These are phyloP conservation scores for Amphiprion clarkii DNA, from an alignment of 2,797 vertebrate genomes.

Conservation along the genomic window DNA sequence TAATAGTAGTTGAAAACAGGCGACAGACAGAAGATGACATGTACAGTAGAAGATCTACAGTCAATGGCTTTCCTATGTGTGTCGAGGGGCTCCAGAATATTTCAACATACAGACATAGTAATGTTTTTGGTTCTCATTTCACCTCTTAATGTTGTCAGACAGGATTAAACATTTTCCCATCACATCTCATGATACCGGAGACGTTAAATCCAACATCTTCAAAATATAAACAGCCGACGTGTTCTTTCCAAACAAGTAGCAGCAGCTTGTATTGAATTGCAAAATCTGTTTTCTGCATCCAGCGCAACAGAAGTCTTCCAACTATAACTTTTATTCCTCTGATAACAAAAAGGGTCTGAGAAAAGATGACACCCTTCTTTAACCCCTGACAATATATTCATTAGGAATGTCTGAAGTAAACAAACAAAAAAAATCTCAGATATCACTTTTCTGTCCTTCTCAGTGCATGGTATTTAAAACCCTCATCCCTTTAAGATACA, in stretches of 20 bases:
- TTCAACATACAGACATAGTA: slow-evolving; percentile 71
- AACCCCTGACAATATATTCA: slow-evolving; percentile 54
- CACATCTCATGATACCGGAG: slow-evolving; percentile 35
- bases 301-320: slow-evolving; percentile 73
- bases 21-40: slow-evolving; percentile 81
- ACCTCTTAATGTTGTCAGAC: slow-evolving; percentile 34
- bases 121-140: slow-evolving; percentile 74
- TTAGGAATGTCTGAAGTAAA: slow-evolving; percentile 86
- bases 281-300: slow-evolving; percentile 79
- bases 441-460: slow-evolving; percentile 76
- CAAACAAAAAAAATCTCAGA: slow-evolving; percentile 62
- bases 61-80: slow-evolving; percentile 86
- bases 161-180: slow-evolving; percentile 33
- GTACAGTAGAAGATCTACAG: slow-evolving; percentile 85
- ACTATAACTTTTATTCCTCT: slow-evolving; percentile 52
- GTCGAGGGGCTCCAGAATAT: slow-evolving; percentile 68
- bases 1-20: slow-evolving; percentile 78
- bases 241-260: slow-evolving; percentile 65
- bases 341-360: slow-evolving; percentile 36
- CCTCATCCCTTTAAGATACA: slow-evolving; percentile 70
- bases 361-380: slow-evolving; percentile 42
- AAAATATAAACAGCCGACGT: slow-evolving; percentile 46
- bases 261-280: slow-evolving; percentile 72
- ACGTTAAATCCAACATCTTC: slow-evolving; percentile 45
- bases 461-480: slow-evolving; percentile 73